Conservation (phyloP, 2,888 invertebrate species). For the Cerceris ruficornis region DNA sequence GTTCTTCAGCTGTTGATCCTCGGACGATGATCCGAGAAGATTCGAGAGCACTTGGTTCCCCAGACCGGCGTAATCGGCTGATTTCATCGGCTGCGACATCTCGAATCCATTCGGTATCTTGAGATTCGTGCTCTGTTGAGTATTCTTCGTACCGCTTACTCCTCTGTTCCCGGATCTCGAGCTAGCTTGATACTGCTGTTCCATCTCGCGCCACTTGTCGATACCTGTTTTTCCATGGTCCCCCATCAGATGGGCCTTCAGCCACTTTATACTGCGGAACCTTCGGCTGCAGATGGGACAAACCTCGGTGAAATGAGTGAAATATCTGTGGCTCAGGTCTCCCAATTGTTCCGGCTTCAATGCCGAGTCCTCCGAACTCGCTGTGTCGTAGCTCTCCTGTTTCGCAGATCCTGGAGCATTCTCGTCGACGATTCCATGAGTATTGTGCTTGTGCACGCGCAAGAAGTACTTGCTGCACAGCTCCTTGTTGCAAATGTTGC, state of each 20-base stretch:
- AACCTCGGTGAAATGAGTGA: slow-evolving; percentile 88
- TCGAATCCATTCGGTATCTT: slow-evolving; percentile 84
- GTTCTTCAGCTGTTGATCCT: slow-evolving; percentile 86
- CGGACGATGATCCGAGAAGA: slow-evolving; percentile 81
- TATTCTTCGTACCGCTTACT: slow-evolving; percentile 54
- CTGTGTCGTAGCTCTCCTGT: slow-evolving; percentile 72
- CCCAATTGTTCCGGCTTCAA: slow-evolving; percentile 84
- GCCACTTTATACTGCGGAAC: slow-evolving; percentile 93
- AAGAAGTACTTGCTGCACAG: slow-evolving; percentile 99
- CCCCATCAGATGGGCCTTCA: slow-evolving; percentile 92
- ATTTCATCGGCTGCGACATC: slow-evolving; percentile 67
- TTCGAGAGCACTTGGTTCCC: slow-evolving; percentile 83
- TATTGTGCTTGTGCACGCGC: slow-evolving; percentile 98
- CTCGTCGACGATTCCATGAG: slow-evolving; percentile 97
- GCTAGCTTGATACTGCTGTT: slow-evolving; percentile 82
- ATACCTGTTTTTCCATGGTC: slow-evolving; percentile 90
- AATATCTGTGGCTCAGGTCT: slow-evolving; percentile 85
- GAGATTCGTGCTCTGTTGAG: slow-evolving; percentile 82
- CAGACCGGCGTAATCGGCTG: slow-evolving; percentile 70
- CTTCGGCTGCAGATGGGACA: slow-evolving; percentile 94
- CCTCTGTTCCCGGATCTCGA: slow-evolving; percentile 80
- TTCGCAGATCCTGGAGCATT: slow-evolving; percentile 82
- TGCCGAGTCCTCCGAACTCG: slow-evolving; percentile 79
- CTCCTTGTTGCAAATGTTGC: slow-evolving; percentile 99
- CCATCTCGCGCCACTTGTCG: slow-evolving; percentile 85